Base-by-base conservation (phyloP, 2,888 invertebrate species). In the Ichneumon xanthorius region DNA sequence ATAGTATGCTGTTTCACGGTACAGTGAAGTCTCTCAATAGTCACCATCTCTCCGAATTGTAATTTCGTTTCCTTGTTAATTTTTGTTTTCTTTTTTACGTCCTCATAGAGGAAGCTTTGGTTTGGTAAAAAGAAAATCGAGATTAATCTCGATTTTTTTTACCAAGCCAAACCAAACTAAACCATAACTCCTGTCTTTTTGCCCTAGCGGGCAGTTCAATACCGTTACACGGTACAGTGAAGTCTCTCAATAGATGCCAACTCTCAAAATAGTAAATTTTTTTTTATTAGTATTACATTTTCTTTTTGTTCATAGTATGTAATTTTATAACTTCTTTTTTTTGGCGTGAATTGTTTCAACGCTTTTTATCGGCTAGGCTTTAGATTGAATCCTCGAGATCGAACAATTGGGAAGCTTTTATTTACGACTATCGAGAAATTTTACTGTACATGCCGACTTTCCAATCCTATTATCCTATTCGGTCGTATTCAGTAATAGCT, bases 401-500 rank as follows among this genome's bases (percentile, higher is more conserved):
- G 26, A 58, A 58, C 22, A 5, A 55, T 55, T 9, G 55, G 22
- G 55, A 9, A 9, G 19, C 4, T 3, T 19, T 7, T 55, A 14
- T 55, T 55, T 58, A 26, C 22, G 4, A 26, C 3, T 26, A 26
- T 58, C 5, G 4, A 26, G 22, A 14, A 26, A 22, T 58, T 58
- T 26, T 26, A 58, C 58, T 58, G 26, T 58, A 58, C 11, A 4
- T 5, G 11, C 5, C 11, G 26, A 58, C 26, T 58, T 26, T 58
- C 58, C 26, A 58, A 11, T 58, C 26, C 58, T 26, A 58, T 58
- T 58, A 58, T 58, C 26, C 58, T 26, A 58, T 58, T 58, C 58
- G 26, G 58, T 58, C 22, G 26, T 26, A 58, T 58, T 58, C 26
- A 14, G 58, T 58, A 26, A 58, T 22, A 26, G 58, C 58, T 22